Percentiles rank a stretch among this genome's conserved stretches.
Conservation (phyloP, 2,888 invertebrate genomes). For the Acheta domesticus region DNA sequence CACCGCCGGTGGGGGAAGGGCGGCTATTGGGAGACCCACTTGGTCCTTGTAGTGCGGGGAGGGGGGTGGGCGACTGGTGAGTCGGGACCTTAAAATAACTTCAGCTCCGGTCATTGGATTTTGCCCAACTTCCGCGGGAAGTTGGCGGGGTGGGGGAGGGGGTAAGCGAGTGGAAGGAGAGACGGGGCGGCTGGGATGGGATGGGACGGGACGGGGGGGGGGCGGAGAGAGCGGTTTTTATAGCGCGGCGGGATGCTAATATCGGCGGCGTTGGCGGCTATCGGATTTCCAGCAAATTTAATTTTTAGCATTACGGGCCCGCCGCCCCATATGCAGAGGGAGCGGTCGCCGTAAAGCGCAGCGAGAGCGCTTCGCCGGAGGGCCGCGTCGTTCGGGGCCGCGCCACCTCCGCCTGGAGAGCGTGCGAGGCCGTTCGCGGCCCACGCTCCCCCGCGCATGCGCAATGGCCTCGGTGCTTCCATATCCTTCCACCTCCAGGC, state of each 20-base stretch:
- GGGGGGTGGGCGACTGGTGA: too few relatives aligned
- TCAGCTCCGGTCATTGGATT: constrained; percentile 1
- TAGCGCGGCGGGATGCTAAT: constrained; percentile 8
- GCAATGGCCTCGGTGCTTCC: too few relatives aligned
- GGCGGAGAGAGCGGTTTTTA: neutral
- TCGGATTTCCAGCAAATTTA: constrained; percentile 18
- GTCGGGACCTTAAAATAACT: neutral
- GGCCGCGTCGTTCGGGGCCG: neutral
- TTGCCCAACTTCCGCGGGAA: constrained; percentile 2
- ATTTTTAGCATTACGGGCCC: constrained; percentile 9
- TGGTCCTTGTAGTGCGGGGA: too few relatives aligned
- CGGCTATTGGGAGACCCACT: too few relatives aligned
- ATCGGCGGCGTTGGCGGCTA: constrained; percentile 4
- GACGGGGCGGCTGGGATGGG: too few relatives aligned
- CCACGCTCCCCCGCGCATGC: too few relatives aligned
- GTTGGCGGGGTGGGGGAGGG: neutral
- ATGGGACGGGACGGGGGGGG: too few relatives aligned
- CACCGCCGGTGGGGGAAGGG: too few relatives aligned
- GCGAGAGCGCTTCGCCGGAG: neutral
- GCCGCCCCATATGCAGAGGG: constrained; percentile 1
- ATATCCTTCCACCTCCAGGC: too few relatives aligned
- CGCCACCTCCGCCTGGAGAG: neutral
- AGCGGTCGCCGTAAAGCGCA: neutral
- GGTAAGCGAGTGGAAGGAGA: too few relatives aligned
- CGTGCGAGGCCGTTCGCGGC: neutral